Evolutionary conservation across 2,113 vertebrate species (phyloP).

Genomic region (Vicugna pacos): DNA sequence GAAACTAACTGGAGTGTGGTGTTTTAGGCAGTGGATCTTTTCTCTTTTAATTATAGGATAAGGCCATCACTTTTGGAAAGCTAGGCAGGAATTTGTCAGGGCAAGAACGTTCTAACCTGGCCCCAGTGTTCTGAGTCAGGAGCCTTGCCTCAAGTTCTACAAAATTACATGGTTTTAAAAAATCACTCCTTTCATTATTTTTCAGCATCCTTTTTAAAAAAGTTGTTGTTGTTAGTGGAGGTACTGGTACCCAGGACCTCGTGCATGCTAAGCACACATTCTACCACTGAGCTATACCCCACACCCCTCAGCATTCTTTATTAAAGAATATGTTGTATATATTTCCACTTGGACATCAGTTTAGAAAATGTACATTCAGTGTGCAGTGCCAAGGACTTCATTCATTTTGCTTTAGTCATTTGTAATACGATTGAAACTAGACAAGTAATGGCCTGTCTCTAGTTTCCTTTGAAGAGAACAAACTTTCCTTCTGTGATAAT

Average conservation of each 20-base stretch:
- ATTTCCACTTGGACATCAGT: background rate
- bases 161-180: conserved; percentile 20
- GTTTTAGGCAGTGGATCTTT: background rate
- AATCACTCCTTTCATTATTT: background rate
- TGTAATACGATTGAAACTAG: conserved; percentile 20
- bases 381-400: background rate
- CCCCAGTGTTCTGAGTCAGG: background rate
- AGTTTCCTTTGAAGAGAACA: conserved; percentile 11
- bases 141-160: background rate
- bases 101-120: background rate
- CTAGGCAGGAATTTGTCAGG: background rate
- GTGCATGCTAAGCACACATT: no score
- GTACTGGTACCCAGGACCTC: no score
- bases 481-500: background rate
- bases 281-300: no score
- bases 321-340: background rate
- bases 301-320: background rate
- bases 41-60: background rate
- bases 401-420: conserved; percentile 40
- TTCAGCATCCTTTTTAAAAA: background rate
- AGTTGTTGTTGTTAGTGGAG: no score
- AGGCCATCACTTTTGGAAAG: background rate
- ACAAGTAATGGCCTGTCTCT: background rate
- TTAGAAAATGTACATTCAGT: background rate
- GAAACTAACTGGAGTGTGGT: background rate